Conservation (phyloP, 2,888 invertebrate species). For the Hoplodrina blanda region DNA sequence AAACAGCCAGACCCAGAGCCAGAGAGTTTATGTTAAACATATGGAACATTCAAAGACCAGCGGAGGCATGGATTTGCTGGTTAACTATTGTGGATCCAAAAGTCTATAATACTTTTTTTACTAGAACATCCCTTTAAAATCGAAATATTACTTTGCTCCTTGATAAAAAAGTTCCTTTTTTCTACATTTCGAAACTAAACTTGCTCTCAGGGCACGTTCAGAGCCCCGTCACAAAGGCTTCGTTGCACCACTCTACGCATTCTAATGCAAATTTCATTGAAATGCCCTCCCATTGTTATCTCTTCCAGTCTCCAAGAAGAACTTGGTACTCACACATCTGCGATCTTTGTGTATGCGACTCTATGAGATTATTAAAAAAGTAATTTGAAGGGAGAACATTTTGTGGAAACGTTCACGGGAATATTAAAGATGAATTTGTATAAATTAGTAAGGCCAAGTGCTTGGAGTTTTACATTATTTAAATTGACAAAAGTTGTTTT, state of each 20-base stretch:
- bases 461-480: background rate
- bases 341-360: slow-evolving; percentile 64
- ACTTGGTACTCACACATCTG: slow-evolving; percentile 76
- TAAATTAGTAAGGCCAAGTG: slow-evolving; percentile 1
- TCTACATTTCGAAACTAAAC: slow-evolving; percentile 58
- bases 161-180: slow-evolving; percentile 25
- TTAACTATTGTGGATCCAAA: background rate
- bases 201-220: slow-evolving; percentile 64
- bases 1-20: too few species aligned
- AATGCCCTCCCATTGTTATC: slow-evolving; percentile 85
- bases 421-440: slow-evolving; percentile 21
- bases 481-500: background rate
- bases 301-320: slow-evolving; percentile 79
- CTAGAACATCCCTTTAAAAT: slow-evolving; percentile 4
- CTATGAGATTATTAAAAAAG: slow-evolving; percentile 49
- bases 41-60: background rate
- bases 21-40: too few species aligned
- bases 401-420: slow-evolving; percentile 5
- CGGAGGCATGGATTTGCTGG: background rate
- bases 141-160: slow-evolving; percentile 4
- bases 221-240: slow-evolving; percentile 79
- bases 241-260: slow-evolving; percentile 83
- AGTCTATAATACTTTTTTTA: background rate
- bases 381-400: slow-evolving; percentile 25
- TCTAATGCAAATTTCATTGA: slow-evolving; percentile 89